phyloP scores from a whole-genome alignment of 2,888 invertebrate species.

The Odontomyia ornata region DNA sequence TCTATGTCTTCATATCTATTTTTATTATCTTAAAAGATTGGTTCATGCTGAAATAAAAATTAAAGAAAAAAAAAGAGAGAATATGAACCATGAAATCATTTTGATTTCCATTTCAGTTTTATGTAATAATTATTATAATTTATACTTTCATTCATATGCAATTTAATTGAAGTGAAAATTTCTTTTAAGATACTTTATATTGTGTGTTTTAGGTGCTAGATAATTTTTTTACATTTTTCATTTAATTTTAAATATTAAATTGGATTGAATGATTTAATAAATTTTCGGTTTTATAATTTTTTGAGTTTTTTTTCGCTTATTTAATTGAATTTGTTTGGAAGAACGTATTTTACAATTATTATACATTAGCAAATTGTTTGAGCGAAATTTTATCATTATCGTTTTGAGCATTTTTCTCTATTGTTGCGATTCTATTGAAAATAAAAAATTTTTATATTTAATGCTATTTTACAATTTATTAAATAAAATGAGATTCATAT shows the following conservation, averaged over 20 bases:
- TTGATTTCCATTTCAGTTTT: too few relatives aligned
- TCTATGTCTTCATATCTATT: background rate
- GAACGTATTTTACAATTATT: conserved; percentile 22
- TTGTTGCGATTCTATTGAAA: too few relatives aligned
- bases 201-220: too few relatives aligned
- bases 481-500: background rate
- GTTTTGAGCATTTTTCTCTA: too few relatives aligned
- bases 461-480: background rate
- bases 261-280: background rate
- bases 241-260: background rate
- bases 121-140: too few relatives aligned
- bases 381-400: background rate
- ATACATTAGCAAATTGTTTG: conserved; percentile 6
- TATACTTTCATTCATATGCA: too few relatives aligned
- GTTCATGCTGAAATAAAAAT: too few relatives aligned
- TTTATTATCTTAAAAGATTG: too few relatives aligned
- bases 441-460: too few relatives aligned
- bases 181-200: background rate
- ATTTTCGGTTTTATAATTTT: background rate
- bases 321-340: background rate
- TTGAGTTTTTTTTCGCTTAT: background rate
- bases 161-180: background rate
- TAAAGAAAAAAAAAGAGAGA: too few relatives aligned
- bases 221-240: background rate
- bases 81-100: too few relatives aligned